Evolutionary conservation across 2,797 vertebrate genomes (phyloP).

Genomic region (Taeniopygia guttata): DNA sequence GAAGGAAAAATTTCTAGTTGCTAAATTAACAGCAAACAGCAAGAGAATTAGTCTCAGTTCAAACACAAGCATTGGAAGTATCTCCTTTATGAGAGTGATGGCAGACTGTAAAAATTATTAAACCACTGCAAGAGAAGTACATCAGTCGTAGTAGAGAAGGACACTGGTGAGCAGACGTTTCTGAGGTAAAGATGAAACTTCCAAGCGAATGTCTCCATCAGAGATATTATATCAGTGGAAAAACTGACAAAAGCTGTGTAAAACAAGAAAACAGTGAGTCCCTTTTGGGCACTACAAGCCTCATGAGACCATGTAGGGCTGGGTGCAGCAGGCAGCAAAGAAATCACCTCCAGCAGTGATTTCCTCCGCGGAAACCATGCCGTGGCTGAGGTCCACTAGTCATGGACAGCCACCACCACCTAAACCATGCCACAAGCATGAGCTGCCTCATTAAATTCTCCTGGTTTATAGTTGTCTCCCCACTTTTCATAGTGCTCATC

Average conservation of each 20-base stretch:
- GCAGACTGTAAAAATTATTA: conserved; percentile 29
- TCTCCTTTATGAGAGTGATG: conserved; percentile 18
- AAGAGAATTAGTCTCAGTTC: conserved; percentile 28
- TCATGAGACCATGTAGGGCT: background rate
- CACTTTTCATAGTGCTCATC: background rate
- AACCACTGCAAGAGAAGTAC: background rate
- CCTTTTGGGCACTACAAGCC: background rate
- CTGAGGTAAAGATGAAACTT: conserved; percentile 27
- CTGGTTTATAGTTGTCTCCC: background rate
- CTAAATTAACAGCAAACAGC: conserved; percentile 47
- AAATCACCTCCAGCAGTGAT: background rate
- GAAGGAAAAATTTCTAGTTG: conserved; percentile 11
- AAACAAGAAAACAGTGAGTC: background rate
- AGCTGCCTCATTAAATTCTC: background rate
- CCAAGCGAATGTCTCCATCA: background rate
- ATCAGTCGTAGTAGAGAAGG: conserved; percentile 5
- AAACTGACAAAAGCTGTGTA: conserved; percentile 27
- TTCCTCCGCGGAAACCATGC: background rate
- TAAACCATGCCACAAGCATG: background rate
- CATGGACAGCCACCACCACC: fast-evolving
- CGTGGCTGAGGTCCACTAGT: background rate
- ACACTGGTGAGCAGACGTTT: background rate
- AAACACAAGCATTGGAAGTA: background rate
- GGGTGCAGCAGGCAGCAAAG: background rate
- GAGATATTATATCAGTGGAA: conserved; percentile 47